Base-by-base conservation (phyloP, 2,888 invertebrate genomes). In the Volucella inanis region DNA sequence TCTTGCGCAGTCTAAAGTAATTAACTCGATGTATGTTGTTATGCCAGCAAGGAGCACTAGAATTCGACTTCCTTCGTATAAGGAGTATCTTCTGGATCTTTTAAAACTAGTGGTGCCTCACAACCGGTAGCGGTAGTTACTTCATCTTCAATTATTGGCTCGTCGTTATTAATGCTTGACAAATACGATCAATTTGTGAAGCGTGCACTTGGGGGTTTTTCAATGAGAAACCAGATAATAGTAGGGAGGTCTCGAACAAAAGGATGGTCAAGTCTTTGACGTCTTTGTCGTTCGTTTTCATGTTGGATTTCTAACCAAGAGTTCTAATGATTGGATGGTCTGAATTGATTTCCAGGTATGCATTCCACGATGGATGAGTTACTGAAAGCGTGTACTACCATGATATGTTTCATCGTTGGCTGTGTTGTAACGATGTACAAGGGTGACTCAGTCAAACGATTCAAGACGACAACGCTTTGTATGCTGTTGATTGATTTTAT, bases 321-420 rank as follows among this genome's bases (percentile, higher is more conserved):
- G 96, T 97, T 90, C 98, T 98, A 62, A 99, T 94, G 89, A 99
- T 98, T 67, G 98, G 94, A 93, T 99, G 99, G 88, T 95, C 95
- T 1, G 99, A 99, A 92, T 99, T 99, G 92, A 99, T 96, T 93
- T 99, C 99, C 49, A 99, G 93, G 90, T 99, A 99, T 99, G 94
- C 99, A 99, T 47, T 99, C 99, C 98, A 99, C 98, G 87, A 99
- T 99, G 14, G 98, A 97, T 0, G 98, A 96, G 91, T 99, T 99
- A 39, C 99, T 94, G 11, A 99, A 94, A 52, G 99, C 99, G 92
- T 99, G 99, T 0, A 99, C 99, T 93, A 99, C 99, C 99, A 99
- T 99, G 93, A 99, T 99, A 85, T 99, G 95, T 92, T 99, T 99
- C 99, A 99, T 99, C n/a, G 93, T 99, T 99, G 0, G 99, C 92